Evolutionary conservation across 2,113 vertebrate genomes (phyloP).

Genomic region (Trochalopteron elliotii): DNA sequence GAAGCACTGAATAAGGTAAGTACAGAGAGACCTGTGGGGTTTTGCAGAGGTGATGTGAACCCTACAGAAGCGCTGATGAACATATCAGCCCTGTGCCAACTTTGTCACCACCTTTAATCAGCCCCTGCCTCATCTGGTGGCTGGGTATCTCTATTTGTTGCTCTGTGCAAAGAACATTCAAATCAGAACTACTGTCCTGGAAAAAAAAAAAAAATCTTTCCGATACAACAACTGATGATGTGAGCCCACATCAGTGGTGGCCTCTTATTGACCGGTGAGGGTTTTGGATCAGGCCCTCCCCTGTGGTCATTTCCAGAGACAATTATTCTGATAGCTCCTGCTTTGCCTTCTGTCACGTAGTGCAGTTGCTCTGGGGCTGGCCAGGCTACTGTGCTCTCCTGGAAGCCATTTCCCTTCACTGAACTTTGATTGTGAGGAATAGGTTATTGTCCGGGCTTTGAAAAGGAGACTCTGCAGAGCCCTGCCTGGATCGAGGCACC

Average conservation of each 20-base stretch:
- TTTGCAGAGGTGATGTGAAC: background rate
- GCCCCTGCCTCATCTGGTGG: background rate
- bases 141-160: background rate
- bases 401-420: conserved; percentile 65
- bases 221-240: background rate
- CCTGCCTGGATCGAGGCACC: background rate
- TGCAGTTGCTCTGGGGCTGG: conserved; percentile 47
- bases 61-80: background rate
- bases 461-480: conserved; percentile 34
- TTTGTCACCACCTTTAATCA: background rate
- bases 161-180: conserved; percentile 3
- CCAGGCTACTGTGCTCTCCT: conserved; percentile 34
- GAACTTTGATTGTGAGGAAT: conserved; percentile 69
- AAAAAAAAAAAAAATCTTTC: conserved; percentile 31
- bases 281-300: conserved; percentile 48
- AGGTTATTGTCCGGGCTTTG: conserved; percentile 55
- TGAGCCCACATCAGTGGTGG: conserved; percentile 15
- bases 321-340: conserved; percentile 63
- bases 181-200: background rate
- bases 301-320: conserved; percentile 48
- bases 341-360: conserved; percentile 63
- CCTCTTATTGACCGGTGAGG: conserved; percentile 4
- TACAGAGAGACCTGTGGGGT: background rate
- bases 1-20: accelerated
- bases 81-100: background rate